Base-by-base conservation (phyloP, 1,140 invertebrate genomes). In the Octopus sinensis region DNA sequence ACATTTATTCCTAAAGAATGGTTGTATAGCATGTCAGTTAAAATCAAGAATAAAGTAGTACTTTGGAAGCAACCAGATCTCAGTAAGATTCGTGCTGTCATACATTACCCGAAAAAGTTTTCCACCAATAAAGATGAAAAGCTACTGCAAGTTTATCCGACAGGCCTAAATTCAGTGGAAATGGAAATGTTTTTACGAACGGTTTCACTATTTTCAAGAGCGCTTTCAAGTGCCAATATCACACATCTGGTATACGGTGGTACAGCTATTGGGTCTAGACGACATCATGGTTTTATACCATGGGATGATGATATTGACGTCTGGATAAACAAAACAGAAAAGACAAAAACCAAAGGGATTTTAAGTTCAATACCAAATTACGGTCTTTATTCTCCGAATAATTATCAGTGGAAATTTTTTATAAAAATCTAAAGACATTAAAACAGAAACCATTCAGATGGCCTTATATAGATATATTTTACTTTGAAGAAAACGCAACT, bases 381-480 rank as follows among this genome's bases (percentile, higher is more conserved):
- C 73, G 71, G 53, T 73, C n/a, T 83, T 76, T 71, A 75, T 23
- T n/a, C 30, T 54, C 68, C 56, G 43, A 1, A 30, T 80, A 71
- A 71, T 17, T 71, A 4, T 23, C 84, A 84, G 54, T 88, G 86
- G 86, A 88, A 88, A 81, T 87, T 88, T 56, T 87, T 71, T 80
- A 79, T 79, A 83, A 80, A 43, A 75, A 56, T 7, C 5, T 82
- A 6, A 79, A 79, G 0, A 80, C 82, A 5, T 79, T 86, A 23
- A 54, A 75, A 17, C 78, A 83, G 23, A 78, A 80, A 81, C 76
- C 80, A 5, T 86, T 82, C 79, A 75, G 84, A n/a, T 89, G 87
- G 88, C 88, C 88, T 13, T 89, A 86, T 81, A 83, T 89, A 52
- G 88, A 89, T 78, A 86, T 89, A 62, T 89, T 89, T 80, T 88